phyloP scores from a whole-genome alignment of 2,797 vertebrate species.

The Loris lydekkerianus region DNA sequence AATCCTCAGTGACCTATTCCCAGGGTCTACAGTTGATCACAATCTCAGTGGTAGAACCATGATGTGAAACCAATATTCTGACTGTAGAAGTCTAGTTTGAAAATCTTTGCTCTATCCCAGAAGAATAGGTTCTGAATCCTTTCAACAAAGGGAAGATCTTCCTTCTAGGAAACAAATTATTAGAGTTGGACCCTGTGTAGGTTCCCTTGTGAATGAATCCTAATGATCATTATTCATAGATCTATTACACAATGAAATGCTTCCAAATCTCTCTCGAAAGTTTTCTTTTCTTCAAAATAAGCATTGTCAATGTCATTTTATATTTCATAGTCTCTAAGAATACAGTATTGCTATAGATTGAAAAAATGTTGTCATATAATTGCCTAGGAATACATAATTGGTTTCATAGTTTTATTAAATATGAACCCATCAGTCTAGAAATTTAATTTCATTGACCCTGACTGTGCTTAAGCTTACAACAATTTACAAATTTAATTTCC shows the following conservation, averaged over 20 bases:
- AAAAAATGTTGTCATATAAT: background rate
- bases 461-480: background rate
- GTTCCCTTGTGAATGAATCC: background rate
- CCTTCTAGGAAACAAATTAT: background rate
- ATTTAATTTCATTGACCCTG: background rate
- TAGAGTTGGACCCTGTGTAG: background rate
- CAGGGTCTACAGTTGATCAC: background rate
- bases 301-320: background rate
- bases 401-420: slow-evolving; percentile 11
- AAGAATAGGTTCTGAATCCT: background rate
- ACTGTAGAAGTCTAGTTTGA: background rate
- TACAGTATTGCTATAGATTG: background rate
- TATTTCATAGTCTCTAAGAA: background rate
- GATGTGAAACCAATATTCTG: background rate
- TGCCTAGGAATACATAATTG: background rate
- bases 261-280: background rate
- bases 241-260: background rate
- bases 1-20: background rate
- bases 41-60: background rate
- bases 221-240: background rate
- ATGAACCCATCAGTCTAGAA: background rate
- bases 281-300: slow-evolving; percentile 39
- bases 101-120: background rate
- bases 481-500: slow-evolving; percentile 29
- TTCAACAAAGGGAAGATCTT: background rate